Percentiles rank a stretch among this genome's conserved stretches.
phyloP scores from a whole-genome alignment of 2,113 vertebrate genomes.

The Oncorhynchus gorbuscha region DNA sequence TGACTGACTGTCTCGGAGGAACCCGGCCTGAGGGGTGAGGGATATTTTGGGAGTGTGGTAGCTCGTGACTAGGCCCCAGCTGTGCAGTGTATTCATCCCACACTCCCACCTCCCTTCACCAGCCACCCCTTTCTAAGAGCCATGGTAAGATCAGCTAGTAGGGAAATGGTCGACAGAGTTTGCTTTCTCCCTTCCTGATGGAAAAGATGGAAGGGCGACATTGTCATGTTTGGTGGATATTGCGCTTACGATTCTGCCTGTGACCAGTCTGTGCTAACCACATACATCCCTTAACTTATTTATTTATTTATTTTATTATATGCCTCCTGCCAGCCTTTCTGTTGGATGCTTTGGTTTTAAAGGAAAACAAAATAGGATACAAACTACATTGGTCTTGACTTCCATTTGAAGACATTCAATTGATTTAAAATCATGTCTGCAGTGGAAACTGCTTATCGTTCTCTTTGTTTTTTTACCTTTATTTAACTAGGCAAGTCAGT shows the following conservation, averaged over 20 bases:
- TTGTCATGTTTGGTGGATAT: slow-evolving; percentile 20
- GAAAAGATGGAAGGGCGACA: slow-evolving; percentile 9
- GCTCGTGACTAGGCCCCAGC: not conserved
- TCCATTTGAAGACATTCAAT: slow-evolving; percentile 28
- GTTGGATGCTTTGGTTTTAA: slow-evolving; percentile 1
- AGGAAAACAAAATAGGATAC: slow-evolving; percentile 1
- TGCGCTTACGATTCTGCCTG: slow-evolving; percentile 9
- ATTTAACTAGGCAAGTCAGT: too few species aligned
- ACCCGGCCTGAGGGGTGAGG: slow-evolving; percentile 4
- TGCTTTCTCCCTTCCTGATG: slow-evolving; percentile 14
- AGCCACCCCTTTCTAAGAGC: slow-evolving; percentile 7
- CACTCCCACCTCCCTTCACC: slow-evolving; percentile 16
- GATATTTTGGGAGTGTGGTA: slow-evolving; percentile 6
- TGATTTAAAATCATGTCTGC: slow-evolving; percentile 20
- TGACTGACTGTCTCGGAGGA: slow-evolving; percentile 27
- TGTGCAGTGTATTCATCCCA: slow-evolving; percentile 1
- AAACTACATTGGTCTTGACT: slow-evolving; percentile 6
- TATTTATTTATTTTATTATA: not conserved
- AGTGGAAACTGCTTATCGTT: not conserved
- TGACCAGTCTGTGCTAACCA: slow-evolving; percentile 21
- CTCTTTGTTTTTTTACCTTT: too few species aligned
- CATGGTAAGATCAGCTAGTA: slow-evolving; percentile 19
- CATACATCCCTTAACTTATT: not conserved
- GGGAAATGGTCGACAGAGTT: slow-evolving; percentile 22
- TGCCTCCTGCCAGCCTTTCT: not conserved